Evolutionary conservation across 2,888 invertebrate species (phyloP).

Genomic region (Nasonia oneida): DNA sequence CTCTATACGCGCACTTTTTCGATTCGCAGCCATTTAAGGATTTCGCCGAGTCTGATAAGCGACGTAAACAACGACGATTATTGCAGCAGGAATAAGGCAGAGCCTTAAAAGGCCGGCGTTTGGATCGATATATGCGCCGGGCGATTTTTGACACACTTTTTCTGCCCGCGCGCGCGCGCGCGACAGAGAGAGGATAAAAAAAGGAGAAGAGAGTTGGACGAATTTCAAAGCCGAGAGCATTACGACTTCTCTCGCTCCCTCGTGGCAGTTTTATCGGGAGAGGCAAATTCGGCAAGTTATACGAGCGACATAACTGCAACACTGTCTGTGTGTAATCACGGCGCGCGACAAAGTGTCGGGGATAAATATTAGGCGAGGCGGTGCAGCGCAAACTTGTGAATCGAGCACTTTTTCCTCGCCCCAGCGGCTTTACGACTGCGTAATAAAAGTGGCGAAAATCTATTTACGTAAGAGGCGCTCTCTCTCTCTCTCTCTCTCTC

Average conservation of each 20-base stretch:
- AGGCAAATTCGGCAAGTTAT: not conserved
- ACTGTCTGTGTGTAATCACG: not conserved
- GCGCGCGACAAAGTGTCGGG: not conserved
- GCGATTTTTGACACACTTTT: conserved; percentile 38
- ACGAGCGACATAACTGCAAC: conserved; percentile 9
- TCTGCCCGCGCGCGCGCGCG: not conserved
- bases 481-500: no score
- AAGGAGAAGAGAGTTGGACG: conserved; percentile 5
- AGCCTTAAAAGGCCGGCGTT: conserved; percentile 41
- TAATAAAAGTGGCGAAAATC: not conserved
- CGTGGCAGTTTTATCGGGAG: not conserved
- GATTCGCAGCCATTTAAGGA: not conserved
- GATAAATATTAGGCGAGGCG: not conserved
- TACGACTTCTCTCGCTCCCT: not conserved
- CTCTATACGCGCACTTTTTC: not conserved
- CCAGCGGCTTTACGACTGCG: not conserved
- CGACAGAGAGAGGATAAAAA: not conserved
- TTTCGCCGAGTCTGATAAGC: not conserved
- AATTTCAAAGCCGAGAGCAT: conserved; percentile 4
- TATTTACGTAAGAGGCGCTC: no score
- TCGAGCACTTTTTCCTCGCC: not conserved
- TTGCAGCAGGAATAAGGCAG: not conserved
- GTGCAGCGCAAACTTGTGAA: not conserved
- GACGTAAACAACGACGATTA: conserved; percentile 9
- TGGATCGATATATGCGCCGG: not conserved